These are phyloP conservation scores for Helicoverpa assulta DNA, from an alignment of 2,888 invertebrate genomes.

Conservation along the genomic window DNA sequence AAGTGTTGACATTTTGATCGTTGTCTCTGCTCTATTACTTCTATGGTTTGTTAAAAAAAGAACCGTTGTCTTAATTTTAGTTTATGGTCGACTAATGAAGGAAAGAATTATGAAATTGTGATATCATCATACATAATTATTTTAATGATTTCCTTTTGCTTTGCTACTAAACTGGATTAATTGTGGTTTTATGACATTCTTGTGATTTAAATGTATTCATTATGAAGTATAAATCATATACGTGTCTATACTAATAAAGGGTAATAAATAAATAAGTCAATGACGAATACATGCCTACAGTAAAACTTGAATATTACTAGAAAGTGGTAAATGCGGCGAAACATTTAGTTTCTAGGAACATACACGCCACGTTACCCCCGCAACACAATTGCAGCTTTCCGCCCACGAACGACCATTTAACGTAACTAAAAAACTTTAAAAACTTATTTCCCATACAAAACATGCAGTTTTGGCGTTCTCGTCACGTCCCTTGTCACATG, in stretches of 20 bases:
- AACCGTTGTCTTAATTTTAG: constrained; percentile 29
- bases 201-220: constrained; percentile 15
- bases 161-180: constrained; percentile 45
- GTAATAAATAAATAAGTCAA: too few relatives aligned
- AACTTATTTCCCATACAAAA: constrained; percentile 42
- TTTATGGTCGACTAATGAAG: constrained; percentile 59
- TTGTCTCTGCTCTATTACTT: constrained; percentile 56
- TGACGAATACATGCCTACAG: too few relatives aligned
- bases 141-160: constrained; percentile 55
- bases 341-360: not conserved
- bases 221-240: not conserved
- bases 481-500: constrained; percentile 63
- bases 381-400: not conserved
- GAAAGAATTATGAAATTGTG: constrained; percentile 48
- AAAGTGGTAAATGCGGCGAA: too few relatives aligned
- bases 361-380: too few relatives aligned
- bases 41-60: constrained; percentile 27
- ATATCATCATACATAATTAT: constrained; percentile 40
- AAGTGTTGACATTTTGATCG: constrained; percentile 71
- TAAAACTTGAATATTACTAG: too few relatives aligned
- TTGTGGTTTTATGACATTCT: constrained; percentile 3
- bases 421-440: constrained; percentile 23
- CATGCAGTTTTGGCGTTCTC: constrained; percentile 54
- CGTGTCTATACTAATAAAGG: too few relatives aligned
- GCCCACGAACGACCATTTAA: constrained; percentile 10